These are phyloP conservation scores for Drosophila erecta DNA, from an alignment of 1,140 invertebrate species.

Conservation along the genomic window DNA sequence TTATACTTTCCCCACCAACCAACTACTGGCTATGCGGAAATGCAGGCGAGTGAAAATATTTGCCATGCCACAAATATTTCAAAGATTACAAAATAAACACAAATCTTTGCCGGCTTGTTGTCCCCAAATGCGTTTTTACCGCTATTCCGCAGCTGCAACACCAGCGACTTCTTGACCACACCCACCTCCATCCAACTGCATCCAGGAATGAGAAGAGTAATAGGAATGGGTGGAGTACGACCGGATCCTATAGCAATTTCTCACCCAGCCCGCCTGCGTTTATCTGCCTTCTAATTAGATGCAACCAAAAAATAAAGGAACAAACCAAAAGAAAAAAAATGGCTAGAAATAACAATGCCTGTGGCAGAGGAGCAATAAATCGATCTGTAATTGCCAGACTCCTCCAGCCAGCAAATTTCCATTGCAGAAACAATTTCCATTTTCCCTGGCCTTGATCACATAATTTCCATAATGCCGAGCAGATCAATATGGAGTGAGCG, in stretches of 20 bases:
- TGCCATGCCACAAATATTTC: conserved; percentile 81
- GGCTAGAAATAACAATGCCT: conserved; percentile 19
- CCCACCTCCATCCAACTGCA: not conserved
- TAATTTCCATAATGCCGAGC: conserved; percentile 79
- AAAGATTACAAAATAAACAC: conserved; percentile 82
- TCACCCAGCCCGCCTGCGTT: conserved; percentile 39
- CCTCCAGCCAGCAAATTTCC: conserved; percentile 50
- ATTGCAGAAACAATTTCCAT: conserved; percentile 76
- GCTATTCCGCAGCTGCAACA: conserved; percentile 60
- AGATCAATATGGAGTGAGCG: conserved; percentile 81
- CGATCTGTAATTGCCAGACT: conserved; percentile 75
- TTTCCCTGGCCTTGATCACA: conserved; percentile 83
- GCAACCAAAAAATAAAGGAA: conserved; percentile 16
- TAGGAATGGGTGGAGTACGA: conserved; percentile 1
- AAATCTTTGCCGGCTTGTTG: conserved; percentile 63
- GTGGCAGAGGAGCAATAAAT: conserved; percentile 65
- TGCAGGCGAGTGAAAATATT: conserved; percentile 70
- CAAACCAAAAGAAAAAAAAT: not conserved
- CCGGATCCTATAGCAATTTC: conserved; percentile 24
- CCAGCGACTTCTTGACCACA: conserved; percentile 47
- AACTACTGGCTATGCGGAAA: conserved; percentile 56
- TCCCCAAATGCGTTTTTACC: conserved; percentile 57
- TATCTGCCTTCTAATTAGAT: conserved; percentile 55
- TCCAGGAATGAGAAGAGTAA: not conserved
- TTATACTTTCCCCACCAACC: not conserved